Base-by-base conservation (phyloP, 1,140 invertebrate genomes). In the Epicauta chinensis region DNA sequence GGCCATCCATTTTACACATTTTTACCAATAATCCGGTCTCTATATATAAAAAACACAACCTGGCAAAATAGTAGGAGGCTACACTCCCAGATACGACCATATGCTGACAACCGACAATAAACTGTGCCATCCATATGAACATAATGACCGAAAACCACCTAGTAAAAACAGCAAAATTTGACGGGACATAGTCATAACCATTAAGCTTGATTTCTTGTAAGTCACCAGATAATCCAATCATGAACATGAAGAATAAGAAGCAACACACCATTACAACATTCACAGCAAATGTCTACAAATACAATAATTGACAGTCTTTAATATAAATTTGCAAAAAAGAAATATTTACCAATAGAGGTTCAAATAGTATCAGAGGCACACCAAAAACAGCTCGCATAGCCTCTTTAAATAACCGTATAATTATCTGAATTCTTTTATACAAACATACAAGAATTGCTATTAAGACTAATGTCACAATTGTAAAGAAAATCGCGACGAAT, bases 41-140 rank as follows among this genome's bases (percentile, higher is more conserved):
- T n/a, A n/a, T n/a, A 53, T 45, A 46, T 17, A 35, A 45, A 23
- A 36, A 50, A 16, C 10, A 45, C 16, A 14, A 88, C 86, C 84
- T 82, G 15, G 81, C 80, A 60, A 89, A 91, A 63, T 83, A 91
- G 87, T 87, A 91, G 9, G 72, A 74, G 0, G 83, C 75, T 6
- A 90, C 82, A 17, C 85, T 77, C n/a, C 84, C 83, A 32, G 84
- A 83, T 35, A 90, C 81, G 0, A 87, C 75, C 69, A 89, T 79
- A 64, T 89, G 81, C 59, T 91, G 87, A 67, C 86, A 88, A 13
- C 84, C 83, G 30, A 86, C 69, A 36, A 83, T 77, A 63, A 90
- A 89, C 68, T 89, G 82, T 29, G 71, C 71, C n/a, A 82, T 70
- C 80, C 88, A 88, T 43, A 89, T 75, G 17, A 83, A 73, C n/a